Conservation (phyloP, 2,888 invertebrate genomes). For the Seladonia tumulorum region DNA sequence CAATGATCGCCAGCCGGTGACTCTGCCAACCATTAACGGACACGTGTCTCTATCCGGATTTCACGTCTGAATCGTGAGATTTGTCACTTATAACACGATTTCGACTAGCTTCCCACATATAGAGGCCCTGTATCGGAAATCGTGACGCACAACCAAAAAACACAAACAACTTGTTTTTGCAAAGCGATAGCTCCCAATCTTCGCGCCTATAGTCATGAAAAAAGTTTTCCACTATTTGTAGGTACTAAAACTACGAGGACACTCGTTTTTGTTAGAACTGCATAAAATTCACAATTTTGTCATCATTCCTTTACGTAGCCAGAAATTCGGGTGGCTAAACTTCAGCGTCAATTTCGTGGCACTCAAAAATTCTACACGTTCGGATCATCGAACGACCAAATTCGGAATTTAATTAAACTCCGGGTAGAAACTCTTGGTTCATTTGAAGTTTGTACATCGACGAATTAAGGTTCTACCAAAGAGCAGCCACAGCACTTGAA, state of each 20-base stretch:
- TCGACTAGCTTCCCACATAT: background rate
- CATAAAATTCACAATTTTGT: background rate
- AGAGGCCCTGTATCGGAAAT: background rate
- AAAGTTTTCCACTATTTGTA: too few species aligned
- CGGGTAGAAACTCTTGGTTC: background rate
- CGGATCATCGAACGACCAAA: background rate
- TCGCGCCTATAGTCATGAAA: too few species aligned
- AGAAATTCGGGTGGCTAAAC: too few species aligned
- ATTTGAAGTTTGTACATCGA: constrained; percentile 17
- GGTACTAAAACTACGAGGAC: background rate
- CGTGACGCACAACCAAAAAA: background rate
- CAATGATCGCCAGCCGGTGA: constrained; percentile 83
- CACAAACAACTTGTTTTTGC: background rate
- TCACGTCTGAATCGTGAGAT: constrained; percentile 66
- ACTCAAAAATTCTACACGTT: background rate
- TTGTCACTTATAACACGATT: constrained; percentile 61
- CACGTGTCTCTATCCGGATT: constrained; percentile 82
- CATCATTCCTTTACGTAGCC: too few species aligned
- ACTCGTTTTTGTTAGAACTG: background rate
- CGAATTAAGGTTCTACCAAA: constrained; percentile 13
- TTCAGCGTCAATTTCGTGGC: background rate
- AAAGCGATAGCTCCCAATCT: too few species aligned
- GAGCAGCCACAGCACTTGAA: background rate
- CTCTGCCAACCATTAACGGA: constrained; percentile 83
- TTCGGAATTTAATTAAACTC: constrained; percentile 12